A percentile compares a stretch with the other conserved stretches of the same genome.
Evolutionary conservation across 2,888 invertebrate genomes (phyloP).

Genomic region (Hecatera dysodea): DNA sequence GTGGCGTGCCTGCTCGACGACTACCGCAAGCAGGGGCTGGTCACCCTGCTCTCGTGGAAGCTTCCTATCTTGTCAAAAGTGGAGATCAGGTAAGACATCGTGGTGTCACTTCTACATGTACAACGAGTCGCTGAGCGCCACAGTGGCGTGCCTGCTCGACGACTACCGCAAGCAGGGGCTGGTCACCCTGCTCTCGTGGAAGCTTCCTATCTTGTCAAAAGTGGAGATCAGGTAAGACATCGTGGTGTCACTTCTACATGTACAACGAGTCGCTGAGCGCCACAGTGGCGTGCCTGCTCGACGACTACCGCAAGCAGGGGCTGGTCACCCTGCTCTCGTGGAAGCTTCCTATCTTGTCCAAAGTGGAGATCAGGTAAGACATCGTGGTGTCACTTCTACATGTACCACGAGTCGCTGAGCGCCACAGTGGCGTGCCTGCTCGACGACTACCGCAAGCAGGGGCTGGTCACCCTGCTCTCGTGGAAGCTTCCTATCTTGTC

Average conservation of each 20-base stretch:
- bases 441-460: conserved; percentile 92
- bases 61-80: conserved; percentile 95
- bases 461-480: conserved; percentile 93
- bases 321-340: conserved; percentile 94
- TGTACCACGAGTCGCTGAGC: conserved; percentile 97
- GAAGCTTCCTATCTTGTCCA: conserved; percentile 96
- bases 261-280: conserved; percentile 97
- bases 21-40: conserved; percentile 92
- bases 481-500: conserved; percentile 96
- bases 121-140: conserved; percentile 96
- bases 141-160: conserved; percentile 94
- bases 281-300: conserved; percentile 94
- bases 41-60: conserved; percentile 95
- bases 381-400: conserved; percentile 93
- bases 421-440: conserved; percentile 94
- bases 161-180: conserved; percentile 92
- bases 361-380: conserved; percentile 94
- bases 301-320: conserved; percentile 92
- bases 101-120: conserved; percentile 97
- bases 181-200: conserved; percentile 95
- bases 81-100: too few relatives aligned
- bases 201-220: conserved; percentile 96
- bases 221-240: conserved; percentile 93
- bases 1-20: conserved; percentile 94
- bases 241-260: conserved; percentile 94